Evolutionary conservation across 2,113 vertebrate genomes (phyloP).

Genomic region (Calonectris borealis): DNA sequence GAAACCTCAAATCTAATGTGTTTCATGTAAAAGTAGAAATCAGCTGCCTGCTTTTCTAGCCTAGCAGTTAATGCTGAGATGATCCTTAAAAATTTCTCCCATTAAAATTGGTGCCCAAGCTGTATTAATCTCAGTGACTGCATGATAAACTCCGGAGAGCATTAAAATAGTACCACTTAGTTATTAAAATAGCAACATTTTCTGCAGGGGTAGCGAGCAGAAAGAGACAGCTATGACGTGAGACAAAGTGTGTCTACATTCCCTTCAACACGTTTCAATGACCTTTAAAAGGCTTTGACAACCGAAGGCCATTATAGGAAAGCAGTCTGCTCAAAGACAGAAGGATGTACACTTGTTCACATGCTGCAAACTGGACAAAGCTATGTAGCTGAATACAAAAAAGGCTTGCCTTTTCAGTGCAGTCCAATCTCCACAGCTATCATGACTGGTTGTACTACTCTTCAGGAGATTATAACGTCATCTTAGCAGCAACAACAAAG

Average conservation of each 20-base stretch:
- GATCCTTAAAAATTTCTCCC: not conserved
- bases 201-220: not conserved
- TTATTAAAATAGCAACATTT: not conserved
- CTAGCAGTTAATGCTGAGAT: not conserved
- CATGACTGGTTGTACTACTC: not conserved
- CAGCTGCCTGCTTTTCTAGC: not conserved
- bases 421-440: not conserved
- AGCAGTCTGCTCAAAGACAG: not conserved
- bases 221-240: not conserved
- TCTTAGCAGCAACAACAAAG: conserved; percentile 67
- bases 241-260: not conserved
- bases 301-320: not conserved
- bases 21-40: not conserved
- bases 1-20: not conserved
- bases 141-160: not conserved
- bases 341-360: not conserved
- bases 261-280: not conserved
- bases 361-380: not conserved
- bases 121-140: not conserved
- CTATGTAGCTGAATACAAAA: not conserved
- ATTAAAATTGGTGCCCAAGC: not conserved
- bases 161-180: not conserved
- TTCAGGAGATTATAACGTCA: not conserved
- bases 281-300: not conserved
- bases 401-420: not conserved